Evolutionary conservation across 2,797 vertebrate species (phyloP).

Genomic region (Danio choprae): DNA sequence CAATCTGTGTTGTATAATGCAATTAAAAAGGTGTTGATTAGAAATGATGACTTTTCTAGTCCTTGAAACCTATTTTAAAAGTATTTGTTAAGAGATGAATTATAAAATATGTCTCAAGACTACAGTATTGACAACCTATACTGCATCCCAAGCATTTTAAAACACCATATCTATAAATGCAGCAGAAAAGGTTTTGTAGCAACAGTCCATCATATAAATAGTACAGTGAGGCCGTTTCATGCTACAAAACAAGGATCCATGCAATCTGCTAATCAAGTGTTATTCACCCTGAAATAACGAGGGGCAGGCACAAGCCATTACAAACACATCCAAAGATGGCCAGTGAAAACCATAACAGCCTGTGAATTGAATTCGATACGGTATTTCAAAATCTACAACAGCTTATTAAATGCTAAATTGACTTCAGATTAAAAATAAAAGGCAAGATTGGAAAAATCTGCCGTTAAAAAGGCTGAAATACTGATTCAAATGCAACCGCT

Average conservation of each 20-base stretch:
- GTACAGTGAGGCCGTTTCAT: background rate
- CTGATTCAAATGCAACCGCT: no score
- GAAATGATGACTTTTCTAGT: background rate
- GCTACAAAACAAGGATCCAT: background rate
- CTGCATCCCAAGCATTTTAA: background rate
- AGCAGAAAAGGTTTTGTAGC: background rate
- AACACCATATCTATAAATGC: background rate
- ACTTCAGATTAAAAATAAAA: constrained; percentile 12
- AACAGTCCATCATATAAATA: background rate
- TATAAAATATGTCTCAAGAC: background rate
- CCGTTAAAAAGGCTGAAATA: constrained; percentile 11
- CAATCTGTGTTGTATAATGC: no score
- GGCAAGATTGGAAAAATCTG: constrained; percentile 6
- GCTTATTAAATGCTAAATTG: constrained; percentile 20
- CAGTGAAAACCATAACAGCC: constrained; percentile 23
- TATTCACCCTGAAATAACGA: constrained; percentile 12
- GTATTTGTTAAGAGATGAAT: background rate
- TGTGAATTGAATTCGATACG: constrained; percentile 1
- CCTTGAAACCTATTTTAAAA: background rate
- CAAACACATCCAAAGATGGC: background rate
- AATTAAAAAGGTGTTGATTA: no score
- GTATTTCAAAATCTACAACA: constrained; percentile 17
- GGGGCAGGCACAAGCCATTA: background rate
- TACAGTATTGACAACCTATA: background rate
- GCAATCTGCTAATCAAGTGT: constrained; percentile 1